Evolutionary conservation across 64 coral and sea anemone genomes (phyloP).

Genomic region (Trachythela sp.): DNA sequence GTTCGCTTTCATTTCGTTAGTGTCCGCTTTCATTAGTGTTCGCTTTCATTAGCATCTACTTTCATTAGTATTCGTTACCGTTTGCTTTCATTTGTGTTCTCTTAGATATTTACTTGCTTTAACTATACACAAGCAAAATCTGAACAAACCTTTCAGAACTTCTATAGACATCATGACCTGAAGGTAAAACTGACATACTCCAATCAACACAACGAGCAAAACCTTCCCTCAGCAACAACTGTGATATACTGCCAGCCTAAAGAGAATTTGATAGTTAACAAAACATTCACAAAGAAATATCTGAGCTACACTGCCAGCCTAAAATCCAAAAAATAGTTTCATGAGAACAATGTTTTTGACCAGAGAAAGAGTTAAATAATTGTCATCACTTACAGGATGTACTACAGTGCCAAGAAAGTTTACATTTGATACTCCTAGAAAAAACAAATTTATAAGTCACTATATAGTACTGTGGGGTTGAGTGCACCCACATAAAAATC

Average conservation of each 20-base stretch:
- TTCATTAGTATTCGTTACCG: no score
- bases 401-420: constrained; percentile 83
- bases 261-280: no score
- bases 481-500: no score
- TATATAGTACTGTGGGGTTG: no score
- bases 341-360: no score
- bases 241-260: constrained; percentile 88
- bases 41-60: no score
- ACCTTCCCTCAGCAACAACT: constrained; percentile 80
- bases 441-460: neutral
- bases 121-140: neutral
- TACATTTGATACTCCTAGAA: constrained; percentile 83
- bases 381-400: constrained; percentile 74
- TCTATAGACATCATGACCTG: constrained; percentile 70
- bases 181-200: constrained; percentile 89
- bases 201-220: constrained; percentile 97
- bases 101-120: no score
- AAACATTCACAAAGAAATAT: neutral
- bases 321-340: no score
- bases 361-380: neutral
- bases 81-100: no score
- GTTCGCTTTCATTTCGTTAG: no score
- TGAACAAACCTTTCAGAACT: constrained; percentile 69
- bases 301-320: neutral
- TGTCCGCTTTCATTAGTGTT: no score